Evolutionary conservation across 2,888 invertebrate genomes (phyloP), one percentile per base, ranked within the genome.

Genomic region (Drosophila paranaensis): DNA sequence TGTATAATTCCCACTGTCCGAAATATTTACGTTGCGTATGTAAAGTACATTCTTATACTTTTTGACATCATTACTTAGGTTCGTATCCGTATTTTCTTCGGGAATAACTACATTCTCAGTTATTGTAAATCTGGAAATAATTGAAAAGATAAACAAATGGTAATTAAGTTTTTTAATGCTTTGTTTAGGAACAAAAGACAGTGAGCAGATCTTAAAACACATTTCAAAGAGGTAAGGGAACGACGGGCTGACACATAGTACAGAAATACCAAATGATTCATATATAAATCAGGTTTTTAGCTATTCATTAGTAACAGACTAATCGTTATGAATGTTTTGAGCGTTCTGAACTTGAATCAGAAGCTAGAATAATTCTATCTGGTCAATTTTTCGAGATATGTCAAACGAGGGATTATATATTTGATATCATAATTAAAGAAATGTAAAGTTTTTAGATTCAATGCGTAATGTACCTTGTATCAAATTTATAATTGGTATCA

Each of bases 1-100:
- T 0, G 94, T 94, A 83, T 95, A 95, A 85, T 94, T 94, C 30
- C 95, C 95, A 56, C 93, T 93, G 89, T 95, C 95, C 60, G 93
- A 92, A 66, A 94, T 93, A 80, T 93, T 93, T 27, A 95, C 93
- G 81, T 94, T 93, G 46, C 93, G 91, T 73, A 95, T 94, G 67
- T 94, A 93, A 51, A 95, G 91, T 67, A 71, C 70, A 94, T 94
- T 86, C 33, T 76, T 79, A 74, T 87, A 91, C 25, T 77, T 58
- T 93, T 77, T 65, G 33, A 80, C 51, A 40, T 68, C 60, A 80
- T 45, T 39, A 25, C 39, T 77, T 33, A 46, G 64, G 50, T 60
- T 72, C 37, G 55, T 37, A 40, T 54, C 67, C 39, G 20, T 51
- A 35, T 79, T 71, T 11, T 75, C 74, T 33, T 82, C 75, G 14